Conservation (phyloP, 1,140 invertebrate genomes). For the Scaptomyza montana region DNA sequence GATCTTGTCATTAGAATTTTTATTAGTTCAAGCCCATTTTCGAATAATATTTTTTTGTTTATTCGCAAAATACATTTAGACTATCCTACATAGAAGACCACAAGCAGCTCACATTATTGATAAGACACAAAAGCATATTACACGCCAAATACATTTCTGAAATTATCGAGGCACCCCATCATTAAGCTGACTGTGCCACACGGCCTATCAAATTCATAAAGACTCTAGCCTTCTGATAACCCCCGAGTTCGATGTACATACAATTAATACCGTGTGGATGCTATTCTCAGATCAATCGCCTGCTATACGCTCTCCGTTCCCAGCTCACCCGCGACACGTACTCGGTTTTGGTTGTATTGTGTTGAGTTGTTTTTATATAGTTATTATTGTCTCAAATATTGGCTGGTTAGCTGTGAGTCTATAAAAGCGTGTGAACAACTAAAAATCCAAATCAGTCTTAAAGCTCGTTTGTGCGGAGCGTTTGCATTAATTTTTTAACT, state of each 20-base stretch:
- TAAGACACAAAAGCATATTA: neutral
- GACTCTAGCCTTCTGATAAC: conserved; percentile 56
- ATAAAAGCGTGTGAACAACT: conserved; percentile 58
- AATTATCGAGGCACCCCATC: neutral
- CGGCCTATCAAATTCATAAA: conserved; percentile 23
- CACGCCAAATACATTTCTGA: neutral
- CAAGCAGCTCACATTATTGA: conserved; percentile 7
- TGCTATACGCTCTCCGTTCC: conserved; percentile 13
- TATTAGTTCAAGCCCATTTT: conserved; percentile 41
- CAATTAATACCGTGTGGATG: conserved; percentile 50
- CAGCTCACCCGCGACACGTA: conserved; percentile 49
- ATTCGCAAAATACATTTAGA: conserved; percentile 2
- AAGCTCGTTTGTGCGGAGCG: conserved; percentile 54
- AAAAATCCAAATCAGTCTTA: conserved; percentile 63
- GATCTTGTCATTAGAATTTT: conserved; percentile 63
- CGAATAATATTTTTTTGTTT: neutral
- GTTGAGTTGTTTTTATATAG: conserved; percentile 47
- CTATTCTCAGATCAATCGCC: conserved; percentile 54
- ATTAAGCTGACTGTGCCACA: conserved; percentile 28
- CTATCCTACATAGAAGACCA: neutral
- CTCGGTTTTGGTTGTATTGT: conserved; percentile 47
- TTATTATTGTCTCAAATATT: conserved; percentile 47
- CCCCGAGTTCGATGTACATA: conserved; percentile 35
- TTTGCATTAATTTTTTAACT: conserved; percentile 12
- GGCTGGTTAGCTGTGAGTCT: conserved; percentile 54